Percentiles rank a stretch among this genome's conserved stretches.
Conservation (phyloP, 2,797 vertebrate genomes). For the Lepidocolaptes lacrymiger region DNA sequence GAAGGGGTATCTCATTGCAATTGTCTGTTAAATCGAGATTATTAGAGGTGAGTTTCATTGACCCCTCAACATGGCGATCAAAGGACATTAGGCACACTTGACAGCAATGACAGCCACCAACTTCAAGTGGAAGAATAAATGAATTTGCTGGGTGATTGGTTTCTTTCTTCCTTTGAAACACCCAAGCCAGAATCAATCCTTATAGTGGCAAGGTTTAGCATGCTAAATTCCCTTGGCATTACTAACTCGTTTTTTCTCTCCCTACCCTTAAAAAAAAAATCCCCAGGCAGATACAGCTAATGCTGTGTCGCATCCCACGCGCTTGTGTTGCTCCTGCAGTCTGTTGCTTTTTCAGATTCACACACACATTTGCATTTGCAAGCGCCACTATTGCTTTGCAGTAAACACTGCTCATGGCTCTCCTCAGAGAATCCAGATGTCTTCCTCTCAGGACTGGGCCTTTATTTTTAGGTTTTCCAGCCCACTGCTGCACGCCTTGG, state of each 20-base stretch:
- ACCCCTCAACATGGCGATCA: neutral
- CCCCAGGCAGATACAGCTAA: slow-evolving; percentile 8
- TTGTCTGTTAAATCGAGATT: neutral
- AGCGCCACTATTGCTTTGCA: slow-evolving; percentile 44
- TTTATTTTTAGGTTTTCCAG: neutral
- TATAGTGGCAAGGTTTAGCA: slow-evolving; percentile 1
- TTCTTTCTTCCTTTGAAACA: slow-evolving; percentile 8
- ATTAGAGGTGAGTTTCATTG: neutral
- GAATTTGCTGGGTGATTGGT: neutral
- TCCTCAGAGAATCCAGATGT: slow-evolving; percentile 38
- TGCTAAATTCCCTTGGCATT: slow-evolving; percentile 40
- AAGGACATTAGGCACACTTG: neutral
- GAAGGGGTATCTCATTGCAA: neutral
- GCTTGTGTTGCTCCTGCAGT: slow-evolving; percentile 45
- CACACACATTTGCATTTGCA: slow-evolving; percentile 58
- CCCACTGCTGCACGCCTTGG: neutral
- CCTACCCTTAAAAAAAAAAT: neutral
- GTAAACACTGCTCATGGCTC: slow-evolving; percentile 36
- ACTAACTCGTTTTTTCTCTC: neutral
- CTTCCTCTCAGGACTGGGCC: neutral
- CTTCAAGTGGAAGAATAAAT: neutral
- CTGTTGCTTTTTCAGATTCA: slow-evolving; percentile 62
- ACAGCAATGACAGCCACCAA: neutral
- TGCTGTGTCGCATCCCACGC: slow-evolving; percentile 33
- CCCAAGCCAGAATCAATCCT: neutral